Base-by-base conservation (phyloP, 2,888 invertebrate genomes). In the Conops quadrifasciatus region DNA sequence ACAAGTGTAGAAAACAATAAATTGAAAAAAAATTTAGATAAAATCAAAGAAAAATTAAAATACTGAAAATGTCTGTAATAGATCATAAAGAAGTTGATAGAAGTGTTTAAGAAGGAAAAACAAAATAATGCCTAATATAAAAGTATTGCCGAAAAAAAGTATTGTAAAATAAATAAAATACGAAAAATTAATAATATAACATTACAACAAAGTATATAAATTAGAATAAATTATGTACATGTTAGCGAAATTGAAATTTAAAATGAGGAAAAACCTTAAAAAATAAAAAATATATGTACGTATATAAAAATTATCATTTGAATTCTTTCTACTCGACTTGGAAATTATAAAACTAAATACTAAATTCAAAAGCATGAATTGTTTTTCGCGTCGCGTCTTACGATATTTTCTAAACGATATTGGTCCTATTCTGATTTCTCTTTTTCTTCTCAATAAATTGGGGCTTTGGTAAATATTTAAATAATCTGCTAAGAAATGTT, bases 191-290 rank as follows among this genome's bases (percentile, higher is more conserved):
- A 65, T 73, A 70, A 71, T n/a, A n/a, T n/a, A n/a, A n/a, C n/a
- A n/a, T 49, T 30, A 72, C 30, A 53, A 66, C 71, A 67, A 53
- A 53, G 53, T 53, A 56, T n/a, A 66, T 19, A 58, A 36, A 72
- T 28, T 70, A 28, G 56, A 64, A 71, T 62, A 26, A 77, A 76
- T 80, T 78, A 81, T 81, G 82, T 82, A 82, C 81, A 82, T 83
- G 82, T 83, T 82, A 82, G 82, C 77, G 79, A 80, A 78, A 68
- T 36, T 78, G 81, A 80, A 62, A 53, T 63, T 24, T 36, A 9
- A 58, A 63, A 74, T 74, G 73, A 73, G 74, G n/a, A 36, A 74
- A 72, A 72, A 74, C 67, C 59, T 47, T 62, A 74, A 60, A 66
- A 63, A 75, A 74, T 65, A 73, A 63, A 72, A 73, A 68, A 69